Evolutionary conservation across 2,797 vertebrate species (phyloP).

Genomic region (Gallinago stenura): DNA sequence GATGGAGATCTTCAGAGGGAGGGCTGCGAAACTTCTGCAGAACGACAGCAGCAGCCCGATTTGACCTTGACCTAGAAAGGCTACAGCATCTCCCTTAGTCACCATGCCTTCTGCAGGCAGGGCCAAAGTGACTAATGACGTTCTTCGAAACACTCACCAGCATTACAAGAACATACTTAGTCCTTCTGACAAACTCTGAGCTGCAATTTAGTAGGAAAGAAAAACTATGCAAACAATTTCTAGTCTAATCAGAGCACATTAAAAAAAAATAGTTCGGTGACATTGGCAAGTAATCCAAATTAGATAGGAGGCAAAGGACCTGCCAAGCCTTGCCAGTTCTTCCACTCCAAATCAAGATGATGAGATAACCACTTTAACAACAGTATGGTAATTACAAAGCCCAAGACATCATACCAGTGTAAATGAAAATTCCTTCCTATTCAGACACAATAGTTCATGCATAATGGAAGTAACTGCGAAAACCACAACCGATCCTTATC

Average conservation of each 20-base stretch:
- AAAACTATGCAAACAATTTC: neutral
- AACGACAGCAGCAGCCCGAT: neutral
- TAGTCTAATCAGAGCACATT: neutral
- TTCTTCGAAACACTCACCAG: neutral
- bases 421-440: neutral
- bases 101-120: neutral
- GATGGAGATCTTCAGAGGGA: neutral
- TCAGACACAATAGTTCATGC: neutral
- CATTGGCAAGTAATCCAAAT: neutral
- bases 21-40: neutral
- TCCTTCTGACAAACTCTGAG: neutral
- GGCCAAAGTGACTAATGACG: fast-evolving
- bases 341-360: neutral
- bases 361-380: neutral
- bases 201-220: neutral
- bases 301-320: neutral
- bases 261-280: neutral
- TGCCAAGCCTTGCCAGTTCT: neutral
- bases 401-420: neutral
- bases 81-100: neutral
- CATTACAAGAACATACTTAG: neutral
- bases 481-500: neutral
- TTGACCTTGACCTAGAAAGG: conserved; percentile 13
- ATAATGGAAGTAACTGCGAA: neutral
- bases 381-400: neutral